These are phyloP conservation scores for Enteromius argenteus DNA, from an alignment of 2,797 vertebrate genomes.

Conservation along the genomic window DNA sequence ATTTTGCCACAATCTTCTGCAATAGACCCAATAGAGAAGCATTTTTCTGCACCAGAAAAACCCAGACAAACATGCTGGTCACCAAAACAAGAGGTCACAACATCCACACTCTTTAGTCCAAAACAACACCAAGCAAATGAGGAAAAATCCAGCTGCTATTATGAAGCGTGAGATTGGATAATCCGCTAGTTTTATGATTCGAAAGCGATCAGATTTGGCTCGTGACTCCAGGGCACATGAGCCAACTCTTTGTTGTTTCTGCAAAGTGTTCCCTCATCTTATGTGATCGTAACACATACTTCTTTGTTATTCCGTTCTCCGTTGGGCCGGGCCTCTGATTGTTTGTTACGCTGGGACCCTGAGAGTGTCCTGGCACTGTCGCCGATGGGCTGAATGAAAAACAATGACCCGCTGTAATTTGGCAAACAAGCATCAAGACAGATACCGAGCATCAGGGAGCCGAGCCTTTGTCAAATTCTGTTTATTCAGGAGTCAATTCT, in stretches of 20 bases:
- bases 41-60: background rate
- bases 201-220: conserved; percentile 14
- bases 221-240: background rate
- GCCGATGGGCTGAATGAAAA: conserved; percentile 49
- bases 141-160: conserved; percentile 2
- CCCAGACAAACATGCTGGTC: background rate
- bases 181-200: conserved; percentile 30
- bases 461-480: conserved; percentile 53
- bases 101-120: background rate
- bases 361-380: conserved; percentile 38
- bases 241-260: conserved; percentile 24
- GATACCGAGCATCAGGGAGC: conserved; percentile 8
- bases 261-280: conserved; percentile 1
- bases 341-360: conserved; percentile 51
- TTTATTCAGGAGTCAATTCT: conserved; percentile 53
- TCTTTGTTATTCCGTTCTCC: conserved; percentile 56
- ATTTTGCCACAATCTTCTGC: background rate
- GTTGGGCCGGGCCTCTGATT: conserved; percentile 41
- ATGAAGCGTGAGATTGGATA: background rate
- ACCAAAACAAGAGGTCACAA: background rate
- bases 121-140: background rate
- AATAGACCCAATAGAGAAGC: background rate
- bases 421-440: conserved; percentile 40
- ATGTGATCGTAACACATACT: conserved; percentile 8
- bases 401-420: conserved; percentile 54